Conservation (phyloP, 2,888 invertebrate species). For the Ephialtes manifestator region DNA sequence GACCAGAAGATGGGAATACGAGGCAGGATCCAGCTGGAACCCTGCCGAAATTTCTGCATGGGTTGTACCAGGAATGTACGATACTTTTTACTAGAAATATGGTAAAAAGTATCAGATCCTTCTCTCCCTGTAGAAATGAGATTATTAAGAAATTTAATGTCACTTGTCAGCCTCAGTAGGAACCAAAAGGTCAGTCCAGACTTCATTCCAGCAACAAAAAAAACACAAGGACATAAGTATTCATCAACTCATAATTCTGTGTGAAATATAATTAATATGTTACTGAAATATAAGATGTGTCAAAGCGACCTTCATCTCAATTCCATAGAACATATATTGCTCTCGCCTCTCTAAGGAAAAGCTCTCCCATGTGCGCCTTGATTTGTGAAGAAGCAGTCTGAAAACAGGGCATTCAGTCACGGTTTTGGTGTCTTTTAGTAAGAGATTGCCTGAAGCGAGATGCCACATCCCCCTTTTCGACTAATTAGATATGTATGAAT, state of each 20-base stretch:
- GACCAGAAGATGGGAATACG: too few relatives aligned
- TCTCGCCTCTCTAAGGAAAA: neutral
- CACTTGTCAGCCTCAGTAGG: too few relatives aligned
- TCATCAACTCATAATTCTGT: neutral
- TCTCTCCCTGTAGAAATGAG: too few relatives aligned
- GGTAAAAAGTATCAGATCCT: too few relatives aligned
- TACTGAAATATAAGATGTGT: neutral
- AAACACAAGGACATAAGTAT: neutral
- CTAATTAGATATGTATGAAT: constrained; percentile 77
- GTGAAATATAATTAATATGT: neutral
- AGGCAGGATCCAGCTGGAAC: too few relatives aligned
- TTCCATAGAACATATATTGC: neutral
- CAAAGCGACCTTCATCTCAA: neutral
- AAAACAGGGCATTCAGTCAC: constrained; percentile 8
- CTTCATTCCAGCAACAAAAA: too few relatives aligned
- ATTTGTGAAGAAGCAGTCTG: neutral
- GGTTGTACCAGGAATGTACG: too few relatives aligned
- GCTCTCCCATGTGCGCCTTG: neutral
- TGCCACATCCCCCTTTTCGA: constrained; percentile 10
- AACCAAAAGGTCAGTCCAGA: too few relatives aligned
- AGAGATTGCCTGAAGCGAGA: constrained; percentile 23
- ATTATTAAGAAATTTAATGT: too few relatives aligned
- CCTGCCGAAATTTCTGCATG: too few relatives aligned
- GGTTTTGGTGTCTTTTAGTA: constrained; percentile 4
- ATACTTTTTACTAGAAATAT: too few relatives aligned